Evolutionary conservation across 2,113 vertebrate genomes (phyloP), one percentile per base, ranked within the genome.

Genomic region (Hypocryptadius cinnamomeus): DNA sequence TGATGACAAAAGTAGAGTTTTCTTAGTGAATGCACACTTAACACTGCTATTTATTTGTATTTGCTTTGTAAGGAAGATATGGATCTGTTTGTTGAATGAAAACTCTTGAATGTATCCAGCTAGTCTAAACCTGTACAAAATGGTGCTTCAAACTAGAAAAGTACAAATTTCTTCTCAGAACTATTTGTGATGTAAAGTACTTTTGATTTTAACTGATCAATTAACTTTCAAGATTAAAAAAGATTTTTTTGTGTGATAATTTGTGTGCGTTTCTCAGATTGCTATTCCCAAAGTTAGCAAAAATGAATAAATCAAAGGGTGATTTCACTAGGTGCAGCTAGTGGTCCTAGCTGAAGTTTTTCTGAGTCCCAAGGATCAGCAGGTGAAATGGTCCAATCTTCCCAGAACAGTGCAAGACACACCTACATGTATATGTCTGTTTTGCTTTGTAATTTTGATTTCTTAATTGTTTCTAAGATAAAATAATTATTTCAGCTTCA

Each of bases 281-380:
- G 53, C 28, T 69, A 44, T 53, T 87, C 37, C 42, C 9, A 45
- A 70, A 72, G 16, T 27, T 50, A 71, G 25, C 59, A 90, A 72
- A 30, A 64, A 8, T 76, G 3, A 51, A 83, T 47, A 57, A 20
- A 82, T 90, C 63, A 61, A 44, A 57, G 42, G 50, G 27, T 11
- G 2, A 35, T 76, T 92, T 90, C 82, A 60, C 56, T 95, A 90
- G 79, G 54, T 93, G 90, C 39, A 91, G 39, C 64, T 84, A 30
- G 88, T 85, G 76, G 90, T 95, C 72, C 73, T 92, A 94, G 69
- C 84, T 96, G 93, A 96, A 96, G 96, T 92, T 97, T 97, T 97
- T 98, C 94, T 94, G 98, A 99, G 99, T 98, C 98, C 97, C 98
- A 98, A 97, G 99, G 99, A 98, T 97, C 98, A 98, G 98, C 98